phyloP scores from a whole-genome alignment of 2,797 vertebrate species.

The Hyperoplus lanceolatus region DNA sequence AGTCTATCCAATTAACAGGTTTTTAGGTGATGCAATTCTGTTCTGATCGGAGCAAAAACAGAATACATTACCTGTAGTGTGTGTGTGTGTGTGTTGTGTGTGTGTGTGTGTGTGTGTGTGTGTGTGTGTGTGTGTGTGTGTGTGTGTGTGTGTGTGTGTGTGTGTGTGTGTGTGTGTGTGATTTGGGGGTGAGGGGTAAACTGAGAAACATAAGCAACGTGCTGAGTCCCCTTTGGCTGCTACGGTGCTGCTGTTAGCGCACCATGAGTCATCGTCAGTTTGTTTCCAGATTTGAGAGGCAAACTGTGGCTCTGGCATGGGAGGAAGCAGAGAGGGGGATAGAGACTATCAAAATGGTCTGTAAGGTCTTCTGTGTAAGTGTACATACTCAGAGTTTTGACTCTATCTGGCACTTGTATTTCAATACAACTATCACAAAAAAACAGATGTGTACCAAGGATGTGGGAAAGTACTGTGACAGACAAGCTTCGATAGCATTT shows the following conservation, averaged over 20 bases:
- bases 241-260: conserved; percentile 59
- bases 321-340: background rate
- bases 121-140: conserved; percentile 20
- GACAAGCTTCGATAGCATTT: background rate
- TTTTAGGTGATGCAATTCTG: conserved; percentile 36
- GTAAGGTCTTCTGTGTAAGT: background rate
- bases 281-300: conserved; percentile 59
- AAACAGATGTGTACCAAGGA: background rate
- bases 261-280: conserved; percentile 65
- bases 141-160: conserved; percentile 26
- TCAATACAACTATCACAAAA: too few relatives aligned
- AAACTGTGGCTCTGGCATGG: conserved; percentile 1
- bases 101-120: conserved; percentile 20
- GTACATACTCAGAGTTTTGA: background rate
- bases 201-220: conserved; percentile 56
- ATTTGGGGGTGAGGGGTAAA: conserved; percentile 1
- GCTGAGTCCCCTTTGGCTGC: conserved; percentile 63
- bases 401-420: background rate
- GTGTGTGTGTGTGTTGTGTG: conserved; percentile 20
- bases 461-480: background rate
- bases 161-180: conserved; percentile 7
- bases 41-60: conserved; percentile 38
- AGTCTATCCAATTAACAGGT: conserved; percentile 62
- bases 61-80: conserved; percentile 32
- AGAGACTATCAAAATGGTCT: background rate